Evolutionary conservation across 2,888 invertebrate genomes (phyloP), one percentile per base, ranked within the genome.

Genomic region (Escarpia spicata): DNA sequence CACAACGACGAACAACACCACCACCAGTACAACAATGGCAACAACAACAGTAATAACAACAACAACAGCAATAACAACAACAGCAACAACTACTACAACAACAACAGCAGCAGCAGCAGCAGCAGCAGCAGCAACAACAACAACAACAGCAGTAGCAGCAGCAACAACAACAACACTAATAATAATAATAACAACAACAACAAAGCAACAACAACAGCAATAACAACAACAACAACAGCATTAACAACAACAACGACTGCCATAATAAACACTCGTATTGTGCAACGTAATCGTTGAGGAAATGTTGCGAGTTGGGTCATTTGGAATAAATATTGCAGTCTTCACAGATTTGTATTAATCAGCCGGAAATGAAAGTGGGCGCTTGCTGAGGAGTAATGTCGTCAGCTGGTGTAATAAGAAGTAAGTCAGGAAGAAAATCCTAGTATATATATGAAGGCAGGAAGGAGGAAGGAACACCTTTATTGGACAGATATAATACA

Each of bases 161-260:
- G 92, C 92, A 44, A 92, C 92, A 44, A 92, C 92, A 44, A 92
- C 92, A 44, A 92, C 92, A 44, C 89, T 92, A 44, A 92, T 92
- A 44, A 92, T 92, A 44, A 92, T 92, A 44, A 92, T 92, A 44
- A 92, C 92, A 44, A 92, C 92, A 44, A 92, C 92, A 44, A 92
- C 92, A 44, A 92, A 44, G 92, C 92, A 44, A 92, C 92, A 45
- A 45, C 2, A 45, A 45, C 45, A 45, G 2, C 45, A 45, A 45
- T 10, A 45, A 45, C 45, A 45, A 45, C 2, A 45, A 45, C 10
- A 45, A 45, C 45, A 45, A 37, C 37, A 37, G 1, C 37, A 37
- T 0, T 1, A 37, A 37, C 37, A 37, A 1, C 37, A 37, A 37
- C 37, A 37, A 37, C 0, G 37, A 37, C 37, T 37, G 37, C 37